Evolutionary conservation across 2,797 vertebrate species (phyloP).

Genomic region (Emydoidea blandingii): DNA sequence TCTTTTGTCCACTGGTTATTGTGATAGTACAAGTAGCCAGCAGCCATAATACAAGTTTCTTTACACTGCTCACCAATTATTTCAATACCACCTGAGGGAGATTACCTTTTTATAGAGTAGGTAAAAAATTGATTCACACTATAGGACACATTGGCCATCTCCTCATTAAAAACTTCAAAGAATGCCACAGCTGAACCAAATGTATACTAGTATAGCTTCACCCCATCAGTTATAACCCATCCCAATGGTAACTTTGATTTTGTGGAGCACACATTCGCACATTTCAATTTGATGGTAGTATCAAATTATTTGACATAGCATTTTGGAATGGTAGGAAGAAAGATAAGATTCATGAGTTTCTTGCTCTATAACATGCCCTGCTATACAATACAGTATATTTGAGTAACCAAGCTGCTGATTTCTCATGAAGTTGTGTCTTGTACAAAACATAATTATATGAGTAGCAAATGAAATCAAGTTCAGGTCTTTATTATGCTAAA

Average conservation of each 20-base stretch:
- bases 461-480: neutral
- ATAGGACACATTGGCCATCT: neutral
- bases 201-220: neutral
- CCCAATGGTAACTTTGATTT: neutral
- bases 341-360: neutral
- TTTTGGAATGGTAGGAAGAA: neutral
- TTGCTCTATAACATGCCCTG: neutral
- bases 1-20: slow-evolving; percentile 5
- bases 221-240: neutral
- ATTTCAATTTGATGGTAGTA: neutral
- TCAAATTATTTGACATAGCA: accelerated
- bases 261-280: neutral
- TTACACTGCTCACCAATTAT: neutral
- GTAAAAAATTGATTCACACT: neutral
- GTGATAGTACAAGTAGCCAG: neutral
- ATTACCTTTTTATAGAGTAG: neutral
- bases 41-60: neutral
- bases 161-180: neutral
- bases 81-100: neutral
- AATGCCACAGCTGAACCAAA: neutral
- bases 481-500: neutral
- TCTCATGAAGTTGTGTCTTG: slow-evolving; percentile 4
- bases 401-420: neutral
- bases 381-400: accelerated
- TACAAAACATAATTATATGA: neutral